Base-by-base conservation (phyloP, 2,888 invertebrate genomes). In the Omphaloscelis lunosa region DNA sequence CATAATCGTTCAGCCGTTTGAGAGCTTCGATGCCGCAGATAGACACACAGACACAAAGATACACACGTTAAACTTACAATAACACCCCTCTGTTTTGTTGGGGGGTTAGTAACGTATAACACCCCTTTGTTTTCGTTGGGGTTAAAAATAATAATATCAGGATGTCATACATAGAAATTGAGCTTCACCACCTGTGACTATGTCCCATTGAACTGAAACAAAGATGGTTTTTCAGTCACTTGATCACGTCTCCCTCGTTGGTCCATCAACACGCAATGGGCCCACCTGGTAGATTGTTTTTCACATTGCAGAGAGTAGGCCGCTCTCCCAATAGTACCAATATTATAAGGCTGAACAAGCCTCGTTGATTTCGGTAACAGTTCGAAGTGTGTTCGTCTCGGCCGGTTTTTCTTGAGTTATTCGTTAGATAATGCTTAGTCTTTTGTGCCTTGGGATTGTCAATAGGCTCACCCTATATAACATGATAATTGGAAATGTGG, bases 171-270 rank as follows among this genome's bases (percentile, higher is more conserved):
- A 17, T 41, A 41, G 9, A n/a, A 17, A 41, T 65, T 9, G 39
- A 17, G 39, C 39, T 65, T 41, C 39, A 41, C n/a, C 41, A 17
- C 4, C 63, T 8, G 0, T 2, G 39, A 65, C n/a, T n/a, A 5
- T n/a, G 4, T 4, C 63, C 63, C 63, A 65, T 41, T 65, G 39
- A n/a, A n/a, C 63, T 65, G 63, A 65, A 65, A 65, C 15, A 41
- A 41, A 41, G 5, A 65, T 41, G 11, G 63, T 17, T 41, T 65
- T 65, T 65, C 9, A 41, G 9, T n/a, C 2, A n/a, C 9, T 12
- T 39, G 39, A n/a, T 63, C 9, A 39, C 39, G n/a, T 17, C 9
- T n/a, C n/a, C 39, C 17, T n/a, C 17, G 9, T 65, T 41, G 17
- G 17, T 41, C 3, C 39, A 11, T 9, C 63, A 63, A 7, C 20